A percentile compares a stretch with the other conserved stretches of the same genome.
These are phyloP conservation scores for Pterobdella sp. DNA, from an alignment of 2,888 invertebrate genomes.

Conservation along the genomic window DNA sequence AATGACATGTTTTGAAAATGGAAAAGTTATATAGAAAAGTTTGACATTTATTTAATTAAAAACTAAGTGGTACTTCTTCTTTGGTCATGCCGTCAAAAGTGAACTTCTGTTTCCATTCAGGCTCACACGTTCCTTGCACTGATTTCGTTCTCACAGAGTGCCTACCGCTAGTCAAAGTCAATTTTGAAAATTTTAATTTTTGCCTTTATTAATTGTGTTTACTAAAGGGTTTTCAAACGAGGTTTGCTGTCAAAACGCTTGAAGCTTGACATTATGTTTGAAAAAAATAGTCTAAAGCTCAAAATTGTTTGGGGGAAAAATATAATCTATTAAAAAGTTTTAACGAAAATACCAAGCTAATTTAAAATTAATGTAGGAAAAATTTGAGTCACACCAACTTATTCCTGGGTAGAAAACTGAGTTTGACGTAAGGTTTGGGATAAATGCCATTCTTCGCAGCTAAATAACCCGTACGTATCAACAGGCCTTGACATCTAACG, in stretches of 20 bases:
- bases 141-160: constrained; percentile 30
- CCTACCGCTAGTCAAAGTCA: constrained; percentile 17
- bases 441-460: constrained; percentile 14
- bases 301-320: neutral
- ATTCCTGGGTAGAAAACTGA: constrained; percentile 19
- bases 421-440: constrained; percentile 24
- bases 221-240: too few relatives aligned
- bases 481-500: constrained; percentile 8
- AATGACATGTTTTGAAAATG: neutral
- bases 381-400: neutral
- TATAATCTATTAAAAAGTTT: too few relatives aligned
- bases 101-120: constrained; percentile 84
- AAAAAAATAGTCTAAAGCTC: neutral
- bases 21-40: neutral
- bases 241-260: too few relatives aligned
- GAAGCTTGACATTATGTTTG: neutral
- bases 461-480: constrained; percentile 11
- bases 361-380: neutral
- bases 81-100: constrained; percentile 57
- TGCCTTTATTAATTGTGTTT: too few relatives aligned
- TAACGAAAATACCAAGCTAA: neutral
- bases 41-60: neutral
- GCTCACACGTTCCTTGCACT: constrained; percentile 54
- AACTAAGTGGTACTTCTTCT: constrained; percentile 38
- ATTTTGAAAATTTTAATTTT: too few relatives aligned